Base-by-base conservation (phyloP, 2,888 invertebrate species). In the Leptopilina drosophilae region DNA sequence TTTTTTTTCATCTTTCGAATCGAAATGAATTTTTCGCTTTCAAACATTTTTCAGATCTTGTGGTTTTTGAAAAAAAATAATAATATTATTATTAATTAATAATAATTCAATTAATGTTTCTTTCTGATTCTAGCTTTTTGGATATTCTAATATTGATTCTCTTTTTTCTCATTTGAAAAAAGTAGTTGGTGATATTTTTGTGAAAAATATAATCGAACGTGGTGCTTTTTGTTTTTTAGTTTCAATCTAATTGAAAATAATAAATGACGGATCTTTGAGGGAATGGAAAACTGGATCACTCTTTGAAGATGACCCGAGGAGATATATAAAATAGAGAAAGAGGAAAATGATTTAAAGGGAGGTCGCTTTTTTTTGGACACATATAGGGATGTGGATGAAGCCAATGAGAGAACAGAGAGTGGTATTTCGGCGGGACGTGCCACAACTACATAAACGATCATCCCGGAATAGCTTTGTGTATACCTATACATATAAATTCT, bases 361-460 rank as follows among this genome's bases (percentile, higher is more conserved):
- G 33, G 33, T 33, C 33, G 20, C 20, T 20, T 33, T 33, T 12
- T 40, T 20, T 73, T 65, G 33, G 20, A 33, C 3, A 33, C 3
- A 69, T 69, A 69, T 69, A 49, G 69, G 26, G 56, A 9, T 56
- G 49, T 49, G 73, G 56, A 73, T 56, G 5, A n/a, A 56, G 73
- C 73, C 53, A 73, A 73, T 73, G 73, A 73, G 49, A 46, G 20
- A 67, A 67, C 42, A 46, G 49, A 67, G 73, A 73, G 8, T 53
- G 73, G 73, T 73, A 73, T 73, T 73, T 73, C 56, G 73, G 26
- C 56, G 73, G 73, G 73, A 73, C 73, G 73, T 73, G 73, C 73
- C 26, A 69, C 26, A 69, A 26, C 69, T 14, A 73, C 73, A 73
- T 20, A n/a, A 73, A 56, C 40, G 73, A 73, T 14, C 33, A 56